Percentiles rank a stretch among this genome's conserved stretches.
Evolutionary conservation across 1,140 invertebrate species (phyloP).

Genomic region (Zaprionus taronus): DNA sequence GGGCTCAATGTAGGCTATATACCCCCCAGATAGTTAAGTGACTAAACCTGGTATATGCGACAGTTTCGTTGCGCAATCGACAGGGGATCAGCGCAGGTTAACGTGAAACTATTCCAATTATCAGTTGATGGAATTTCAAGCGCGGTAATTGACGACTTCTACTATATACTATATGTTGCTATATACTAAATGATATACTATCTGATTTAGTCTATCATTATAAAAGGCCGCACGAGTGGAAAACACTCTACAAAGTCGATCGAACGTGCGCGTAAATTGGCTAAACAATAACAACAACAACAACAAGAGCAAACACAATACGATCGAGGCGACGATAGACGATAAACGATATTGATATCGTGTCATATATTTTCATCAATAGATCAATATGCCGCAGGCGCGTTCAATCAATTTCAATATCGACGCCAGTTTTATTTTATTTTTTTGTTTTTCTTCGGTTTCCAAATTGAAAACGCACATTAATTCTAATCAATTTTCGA

Average conservation of each 20-base stretch:
- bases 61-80: background rate
- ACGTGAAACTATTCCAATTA: conserved; percentile 38
- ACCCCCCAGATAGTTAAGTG: background rate
- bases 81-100: conserved; percentile 16
- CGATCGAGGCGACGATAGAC: conserved; percentile 3
- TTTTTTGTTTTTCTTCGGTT: conserved; percentile 12
- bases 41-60: background rate
- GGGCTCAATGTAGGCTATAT: background rate
- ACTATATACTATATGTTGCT: background rate
- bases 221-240: background rate
- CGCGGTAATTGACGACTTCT: conserved; percentile 17
- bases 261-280: conserved; percentile 26
- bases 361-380: conserved; percentile 58
- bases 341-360: conserved; percentile 39
- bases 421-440: background rate
- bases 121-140: conserved; percentile 11
- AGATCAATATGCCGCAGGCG: conserved; percentile 24
- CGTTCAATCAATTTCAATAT: conserved; percentile 69
- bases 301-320: background rate
- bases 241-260: background rate
- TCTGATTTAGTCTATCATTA: background rate
- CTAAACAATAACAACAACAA: conserved; percentile 19
- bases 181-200: conserved; percentile 1
- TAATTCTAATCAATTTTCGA: conserved; percentile 81
- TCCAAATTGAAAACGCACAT: conserved; percentile 71